Evolutionary conservation across 2,113 vertebrate genomes (phyloP), one percentile per base, ranked within the genome.

Genomic region (Otis tarda): DNA sequence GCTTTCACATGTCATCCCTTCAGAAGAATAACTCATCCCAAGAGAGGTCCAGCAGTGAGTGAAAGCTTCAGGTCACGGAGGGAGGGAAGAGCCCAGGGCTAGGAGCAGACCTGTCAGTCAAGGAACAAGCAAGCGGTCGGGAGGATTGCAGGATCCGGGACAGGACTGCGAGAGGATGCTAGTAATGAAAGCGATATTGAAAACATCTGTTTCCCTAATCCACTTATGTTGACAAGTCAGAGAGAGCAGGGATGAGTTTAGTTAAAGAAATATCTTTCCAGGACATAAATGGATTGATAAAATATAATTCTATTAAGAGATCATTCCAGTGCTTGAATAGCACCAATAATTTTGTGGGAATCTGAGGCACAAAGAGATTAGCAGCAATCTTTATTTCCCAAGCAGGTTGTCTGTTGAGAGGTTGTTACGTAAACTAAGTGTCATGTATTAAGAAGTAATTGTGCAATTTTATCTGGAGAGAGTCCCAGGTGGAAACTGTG

Each of bases 51-150:
- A 43, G 28, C 15, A 57, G 37, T 1, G 13, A 81, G 24, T 3
- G 28, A 31, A 47, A 47, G 37, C 43, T 74, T 30, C 10, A 14
- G 43, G 56, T 70, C 20, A 8, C 0, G 4, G 52, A 33, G 30
- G 9, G 2, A n/a, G 22, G 50, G 33, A 74, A 77, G 33, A 59
- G 9, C 30, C 33, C 30, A 10, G 52, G 27, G 19, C 73, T 84
- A 13, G 27, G 27, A 55, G 27, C n/a, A 41, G 57, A 27, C 4
- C 53, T 33, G 59, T 16, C 0, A 4, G 31, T 24, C 55, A 55
- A 13, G 47, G 19, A 68, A 35, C 0, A 1, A 33, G 24, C 37
- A 35, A 22, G 27, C 0, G 1, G 33, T 43, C 3, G 1, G 57
- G 56, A 31, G 23, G 69, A 45, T 80, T 81, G 73, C 0, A 1